These are phyloP conservation scores for Chionomys nivalis DNA, from an alignment of 2,113 vertebrate genomes.

Conservation along the genomic window DNA sequence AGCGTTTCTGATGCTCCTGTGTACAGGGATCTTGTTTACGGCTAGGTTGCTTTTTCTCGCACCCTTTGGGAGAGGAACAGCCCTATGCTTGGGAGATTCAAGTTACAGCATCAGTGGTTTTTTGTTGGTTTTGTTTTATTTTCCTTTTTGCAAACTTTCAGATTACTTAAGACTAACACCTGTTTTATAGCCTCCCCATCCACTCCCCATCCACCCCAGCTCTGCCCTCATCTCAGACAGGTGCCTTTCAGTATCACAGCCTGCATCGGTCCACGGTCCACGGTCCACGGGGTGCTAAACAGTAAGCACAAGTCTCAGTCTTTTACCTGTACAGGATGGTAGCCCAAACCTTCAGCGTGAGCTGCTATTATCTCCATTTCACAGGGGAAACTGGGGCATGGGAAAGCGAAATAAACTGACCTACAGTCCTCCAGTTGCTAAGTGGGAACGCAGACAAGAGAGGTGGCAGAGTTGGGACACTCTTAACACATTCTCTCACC, in stretches of 20 bases:
- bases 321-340: background rate
- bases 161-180: slow-evolving; percentile 13
- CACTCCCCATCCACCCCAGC: background rate
- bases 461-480: background rate
- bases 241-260: background rate
- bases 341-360: background rate
- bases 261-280: background rate
- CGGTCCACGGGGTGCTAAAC: background rate
- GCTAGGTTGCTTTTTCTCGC: background rate
- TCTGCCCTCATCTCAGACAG: background rate
- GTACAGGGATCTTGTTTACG: background rate
- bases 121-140: background rate
- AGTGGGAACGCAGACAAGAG: background rate
- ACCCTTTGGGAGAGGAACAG: background rate
- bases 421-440: background rate
- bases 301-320: background rate
- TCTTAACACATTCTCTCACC: background rate
- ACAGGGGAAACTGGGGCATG: slow-evolving; percentile 44
- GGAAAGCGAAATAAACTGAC: background rate
- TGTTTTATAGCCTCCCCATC: background rate
- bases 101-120: background rate
- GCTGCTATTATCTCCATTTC: background rate
- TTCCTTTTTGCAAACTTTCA: background rate
- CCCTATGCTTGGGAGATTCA: background rate
- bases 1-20: background rate